Evolutionary conservation across 1,140 invertebrate species (phyloP), one percentile per base, ranked within the genome.

Genomic region (Drosophila carrolli): DNA sequence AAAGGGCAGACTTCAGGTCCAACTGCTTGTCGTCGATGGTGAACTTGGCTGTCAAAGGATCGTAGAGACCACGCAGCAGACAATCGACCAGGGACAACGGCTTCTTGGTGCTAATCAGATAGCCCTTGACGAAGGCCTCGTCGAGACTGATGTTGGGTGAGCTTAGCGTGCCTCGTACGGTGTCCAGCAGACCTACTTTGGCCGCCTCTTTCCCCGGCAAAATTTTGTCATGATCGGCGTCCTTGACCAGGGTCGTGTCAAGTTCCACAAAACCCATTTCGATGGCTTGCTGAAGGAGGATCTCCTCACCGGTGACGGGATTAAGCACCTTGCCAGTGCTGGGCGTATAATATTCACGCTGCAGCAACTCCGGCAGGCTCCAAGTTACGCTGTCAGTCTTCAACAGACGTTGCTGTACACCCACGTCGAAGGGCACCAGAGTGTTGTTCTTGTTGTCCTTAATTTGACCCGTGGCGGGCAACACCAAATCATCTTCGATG

Each of bases 71-170:
- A 93, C 96, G 95, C 41, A 96, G 95, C 48, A 98, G 93, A 50
- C 97, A 96, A 94, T 98, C 97, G 92, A 97, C 96, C 38, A 99
- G 92, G 2, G 96, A 96, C 94, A 95, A 95, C 7, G 96, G 97
- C 91, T 96, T 96, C 68, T 94, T 94, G 35, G 95, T 95, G 72
- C 95, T 96, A 11, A 97, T 92, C 7, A 97, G 93, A 78, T 96
- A 96, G 8, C 96, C 96, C 92, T 96, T 97, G 68, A 96, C 95
- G 77, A 95, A 95, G 7, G 96, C 97, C 75, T 95, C 94, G 91
- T 97, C 96, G 56, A 97, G 94, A 58, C 95, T 95, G 91, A 96
- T 94, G 57, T 94, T 93, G 44, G 97, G 97, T 78, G 94, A 94
- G 11, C 94, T 94, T 35, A 98, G 91, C 48, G 95, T 91, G 58